A percentile compares a stretch with the other conserved stretches of the same genome.
These are phyloP conservation scores for Sinohyriopsis cumingii DNA, from an alignment of 2,888 invertebrate species.

Conservation along the genomic window DNA sequence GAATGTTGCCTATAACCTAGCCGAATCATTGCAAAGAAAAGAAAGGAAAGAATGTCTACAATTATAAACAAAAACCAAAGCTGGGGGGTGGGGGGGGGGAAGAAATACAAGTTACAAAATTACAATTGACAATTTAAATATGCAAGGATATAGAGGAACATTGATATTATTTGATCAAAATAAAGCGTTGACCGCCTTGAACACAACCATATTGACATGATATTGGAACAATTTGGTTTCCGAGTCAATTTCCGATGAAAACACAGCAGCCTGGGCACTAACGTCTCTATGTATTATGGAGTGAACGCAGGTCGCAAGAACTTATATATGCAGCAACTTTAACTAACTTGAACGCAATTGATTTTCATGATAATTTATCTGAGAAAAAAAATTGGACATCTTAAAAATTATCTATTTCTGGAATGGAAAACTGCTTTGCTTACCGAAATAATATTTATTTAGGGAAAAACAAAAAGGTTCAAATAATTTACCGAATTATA, in stretches of 20 bases:
- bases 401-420: too few relatives aligned
- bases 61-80: not conserved
- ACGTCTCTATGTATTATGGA: too few relatives aligned
- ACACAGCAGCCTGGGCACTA: too few relatives aligned
- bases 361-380: too few relatives aligned
- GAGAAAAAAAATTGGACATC: too few relatives aligned
- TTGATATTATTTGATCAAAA: conserved; percentile 1
- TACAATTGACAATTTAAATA: not conserved
- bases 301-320: too few relatives aligned
- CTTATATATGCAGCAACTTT: too few relatives aligned
- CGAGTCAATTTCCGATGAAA: not conserved
- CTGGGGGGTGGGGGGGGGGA: not conserved
- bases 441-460: too few relatives aligned
- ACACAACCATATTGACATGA: not conserved
- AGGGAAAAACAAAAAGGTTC: too few relatives aligned
- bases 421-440: too few relatives aligned
- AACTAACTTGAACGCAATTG: too few relatives aligned
- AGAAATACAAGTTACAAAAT: not conserved
- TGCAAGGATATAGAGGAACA: not conserved
- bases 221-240: not conserved
- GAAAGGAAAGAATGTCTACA: not conserved
- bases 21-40: not conserved
- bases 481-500: too few relatives aligned
- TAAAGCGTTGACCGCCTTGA: conserved; percentile 5
- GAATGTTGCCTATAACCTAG: not conserved